phyloP scores from a whole-genome alignment of 2,888 invertebrate species.

The Ichneumon xanthorius region DNA sequence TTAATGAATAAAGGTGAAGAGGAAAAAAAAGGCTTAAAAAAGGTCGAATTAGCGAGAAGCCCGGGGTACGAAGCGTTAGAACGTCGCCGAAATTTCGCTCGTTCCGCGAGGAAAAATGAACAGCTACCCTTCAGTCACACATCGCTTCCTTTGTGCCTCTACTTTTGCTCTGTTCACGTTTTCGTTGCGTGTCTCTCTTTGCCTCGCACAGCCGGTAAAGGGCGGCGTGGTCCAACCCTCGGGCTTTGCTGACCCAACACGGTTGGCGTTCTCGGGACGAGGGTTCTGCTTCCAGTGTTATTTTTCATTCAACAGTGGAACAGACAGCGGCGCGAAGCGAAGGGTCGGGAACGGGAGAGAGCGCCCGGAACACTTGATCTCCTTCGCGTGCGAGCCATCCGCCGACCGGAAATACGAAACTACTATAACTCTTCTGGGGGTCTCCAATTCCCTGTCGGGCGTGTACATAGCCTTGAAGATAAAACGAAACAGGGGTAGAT shows the following conservation, averaged over 20 bases:
- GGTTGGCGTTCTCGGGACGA: background rate
- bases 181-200: slow-evolving; percentile 22
- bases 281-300: slow-evolving; percentile 32
- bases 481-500: slow-evolving; percentile 17
- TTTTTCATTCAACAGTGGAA: slow-evolving; percentile 43
- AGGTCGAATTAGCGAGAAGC: slow-evolving; percentile 38
- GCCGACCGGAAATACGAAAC: slow-evolving; percentile 48
- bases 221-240: slow-evolving; percentile 19
- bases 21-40: slow-evolving; percentile 8
- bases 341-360: slow-evolving; percentile 24
- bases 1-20: slow-evolving; percentile 36
- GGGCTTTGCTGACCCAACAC: slow-evolving; percentile 16
- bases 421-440: slow-evolving; percentile 17
- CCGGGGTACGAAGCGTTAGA: background rate
- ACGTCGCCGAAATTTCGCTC: slow-evolving; percentile 32
- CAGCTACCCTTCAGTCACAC: slow-evolving; percentile 21
- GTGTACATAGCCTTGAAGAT: slow-evolving; percentile 11
- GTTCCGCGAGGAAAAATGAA: slow-evolving; percentile 46
- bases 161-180: background rate
- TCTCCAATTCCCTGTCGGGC: background rate
- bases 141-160: background rate
- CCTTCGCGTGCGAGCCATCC: slow-evolving; percentile 28
- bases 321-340: slow-evolving; percentile 28
- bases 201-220: slow-evolving; percentile 8
- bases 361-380: slow-evolving; percentile 37